phyloP scores from a whole-genome alignment of 2,888 invertebrate species.

The Eupithecia insigniata region DNA sequence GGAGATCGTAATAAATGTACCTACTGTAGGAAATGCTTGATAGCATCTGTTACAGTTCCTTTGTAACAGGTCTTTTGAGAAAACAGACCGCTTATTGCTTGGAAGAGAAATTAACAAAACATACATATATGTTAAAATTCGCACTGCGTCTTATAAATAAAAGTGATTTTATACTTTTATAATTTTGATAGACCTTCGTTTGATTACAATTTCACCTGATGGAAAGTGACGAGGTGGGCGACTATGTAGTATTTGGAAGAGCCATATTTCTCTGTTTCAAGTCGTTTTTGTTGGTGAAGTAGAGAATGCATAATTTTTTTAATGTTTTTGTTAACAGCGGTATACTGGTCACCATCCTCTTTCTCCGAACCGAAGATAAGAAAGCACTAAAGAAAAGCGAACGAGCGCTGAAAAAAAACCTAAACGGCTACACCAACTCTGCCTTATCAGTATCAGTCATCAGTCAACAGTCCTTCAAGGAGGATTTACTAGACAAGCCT shows the following conservation, averaged over 20 bases:
- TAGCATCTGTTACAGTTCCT: constrained; percentile 15
- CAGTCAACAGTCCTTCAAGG: constrained; percentile 77
- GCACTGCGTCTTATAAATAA: not conserved
- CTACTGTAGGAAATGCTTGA: constrained; percentile 8
- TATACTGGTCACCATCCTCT: constrained; percentile 88
- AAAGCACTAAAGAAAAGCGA: constrained; percentile 67
- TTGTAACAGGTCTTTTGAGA: not conserved
- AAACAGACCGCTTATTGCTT: constrained; percentile 10
- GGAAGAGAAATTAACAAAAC: not conserved
- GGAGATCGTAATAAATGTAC: constrained; percentile 15
- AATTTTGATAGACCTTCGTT: too few species aligned
- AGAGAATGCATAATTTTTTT: not conserved
- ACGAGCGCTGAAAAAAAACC: constrained; percentile 73
- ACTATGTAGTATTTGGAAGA: not conserved
- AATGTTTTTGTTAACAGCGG: constrained; percentile 81
- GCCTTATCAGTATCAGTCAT: constrained; percentile 74
- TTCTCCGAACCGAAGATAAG: constrained; percentile 86
- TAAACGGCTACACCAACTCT: constrained; percentile 76
- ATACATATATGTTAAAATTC: not conserved
- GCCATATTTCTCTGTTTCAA: not conserved
- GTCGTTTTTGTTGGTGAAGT: not conserved
- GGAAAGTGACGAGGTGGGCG: too few species aligned
- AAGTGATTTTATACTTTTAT: too few species aligned
- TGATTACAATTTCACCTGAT: too few species aligned
- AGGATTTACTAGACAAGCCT: constrained; percentile 72